Evolutionary conservation across 2,888 invertebrate genomes (phyloP).

Genomic region (Halictus ligatus): DNA sequence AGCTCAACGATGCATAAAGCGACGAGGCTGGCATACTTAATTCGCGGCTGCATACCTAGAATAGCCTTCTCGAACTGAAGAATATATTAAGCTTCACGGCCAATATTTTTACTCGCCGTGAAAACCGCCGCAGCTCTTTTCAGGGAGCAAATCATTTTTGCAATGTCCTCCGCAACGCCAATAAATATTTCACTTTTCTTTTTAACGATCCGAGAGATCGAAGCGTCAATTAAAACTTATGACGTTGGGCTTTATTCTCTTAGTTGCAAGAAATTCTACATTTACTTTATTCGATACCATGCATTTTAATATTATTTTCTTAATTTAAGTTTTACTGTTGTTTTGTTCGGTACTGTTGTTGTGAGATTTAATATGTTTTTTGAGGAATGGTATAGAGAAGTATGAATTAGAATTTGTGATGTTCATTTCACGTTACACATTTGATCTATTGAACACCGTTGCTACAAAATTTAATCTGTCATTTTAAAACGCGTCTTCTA

Average conservation of each 20-base stretch:
- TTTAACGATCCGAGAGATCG: background rate
- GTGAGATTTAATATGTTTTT: background rate
- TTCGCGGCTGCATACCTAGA: constrained; percentile 29
- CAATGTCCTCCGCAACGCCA: background rate
- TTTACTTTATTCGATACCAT: background rate
- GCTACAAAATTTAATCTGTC: too few relatives aligned
- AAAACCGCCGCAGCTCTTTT: background rate
- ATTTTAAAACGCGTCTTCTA: background rate
- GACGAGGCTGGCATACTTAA: constrained; percentile 27
- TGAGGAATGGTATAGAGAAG: background rate
- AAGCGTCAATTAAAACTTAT: too few relatives aligned
- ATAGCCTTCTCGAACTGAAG: background rate
- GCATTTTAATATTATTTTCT: background rate
- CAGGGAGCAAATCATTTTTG: background rate
- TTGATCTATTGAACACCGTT: too few relatives aligned
- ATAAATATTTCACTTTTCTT: background rate
- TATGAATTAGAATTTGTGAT: background rate
- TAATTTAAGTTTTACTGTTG: too few relatives aligned
- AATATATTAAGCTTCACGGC: constrained; percentile 13
- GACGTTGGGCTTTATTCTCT: background rate
- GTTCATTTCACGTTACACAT: background rate
- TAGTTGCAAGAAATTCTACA: background rate
- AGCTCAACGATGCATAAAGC: constrained; percentile 34
- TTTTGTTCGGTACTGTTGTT: too few relatives aligned
- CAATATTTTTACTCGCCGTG: background rate